Conservation (phyloP, 1,140 invertebrate genomes). For the Aethina tumida region DNA sequence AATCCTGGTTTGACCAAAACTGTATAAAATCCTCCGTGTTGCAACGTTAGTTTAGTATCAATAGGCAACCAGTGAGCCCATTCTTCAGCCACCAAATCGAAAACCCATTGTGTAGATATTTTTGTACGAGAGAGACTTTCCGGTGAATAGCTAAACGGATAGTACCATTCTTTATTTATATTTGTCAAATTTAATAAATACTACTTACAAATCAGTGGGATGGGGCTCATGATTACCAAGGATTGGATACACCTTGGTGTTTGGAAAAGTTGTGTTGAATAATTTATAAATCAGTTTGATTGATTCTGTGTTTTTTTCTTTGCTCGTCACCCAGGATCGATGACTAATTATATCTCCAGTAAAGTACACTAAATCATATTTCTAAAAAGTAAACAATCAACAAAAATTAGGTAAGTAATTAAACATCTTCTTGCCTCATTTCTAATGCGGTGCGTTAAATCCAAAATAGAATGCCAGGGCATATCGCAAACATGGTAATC, state of each 20-base stretch:
- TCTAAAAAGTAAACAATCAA: constrained; percentile 17
- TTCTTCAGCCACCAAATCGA: constrained; percentile 48
- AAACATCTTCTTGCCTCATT: constrained; percentile 5
- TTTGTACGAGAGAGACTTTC: constrained; percentile 7
- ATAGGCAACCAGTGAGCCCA: constrained; percentile 58
- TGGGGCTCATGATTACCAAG: constrained; percentile 85
- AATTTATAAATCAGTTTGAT: constrained; percentile 47
- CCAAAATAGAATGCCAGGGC: constrained; percentile 53
- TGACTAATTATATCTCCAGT: constrained; percentile 82
- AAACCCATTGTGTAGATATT: constrained; percentile 53
- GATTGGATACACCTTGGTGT: constrained; percentile 56
- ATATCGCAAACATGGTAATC: constrained; percentile 67
- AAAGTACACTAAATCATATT: constrained; percentile 67
- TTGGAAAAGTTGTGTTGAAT: constrained; percentile 51
- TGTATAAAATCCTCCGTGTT: constrained; percentile 63
- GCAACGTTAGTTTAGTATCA: constrained; percentile 49
- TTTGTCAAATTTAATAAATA: constrained; percentile 5
- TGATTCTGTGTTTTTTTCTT: constrained; percentile 49
- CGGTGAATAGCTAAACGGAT: constrained; percentile 14
- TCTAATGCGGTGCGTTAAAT: constrained; percentile 45
- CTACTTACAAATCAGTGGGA: constrained; percentile 68
- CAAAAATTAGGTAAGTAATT: not conserved
- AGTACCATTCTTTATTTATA: constrained; percentile 2
- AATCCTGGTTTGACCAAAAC: constrained; percentile 50
- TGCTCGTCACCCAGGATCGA: constrained; percentile 69